These are phyloP conservation scores for Parnassius orleans DNA, from an alignment of 2,888 invertebrate genomes.

Conservation along the genomic window DNA sequence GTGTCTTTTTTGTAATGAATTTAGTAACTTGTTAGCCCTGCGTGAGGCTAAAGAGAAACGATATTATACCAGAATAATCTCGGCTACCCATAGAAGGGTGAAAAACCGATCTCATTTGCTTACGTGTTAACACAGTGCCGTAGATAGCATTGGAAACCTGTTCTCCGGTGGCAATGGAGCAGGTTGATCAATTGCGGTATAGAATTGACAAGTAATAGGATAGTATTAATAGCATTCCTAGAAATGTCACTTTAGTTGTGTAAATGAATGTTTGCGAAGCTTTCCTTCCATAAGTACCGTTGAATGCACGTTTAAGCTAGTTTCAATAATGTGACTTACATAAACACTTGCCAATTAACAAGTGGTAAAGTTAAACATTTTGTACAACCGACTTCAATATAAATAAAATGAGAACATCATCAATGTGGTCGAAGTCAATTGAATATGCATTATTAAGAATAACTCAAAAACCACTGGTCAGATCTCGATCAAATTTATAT, in stretches of 20 bases:
- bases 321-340: no score
- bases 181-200: conserved; percentile 27
- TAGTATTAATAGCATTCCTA: conserved; percentile 15
- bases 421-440: no score
- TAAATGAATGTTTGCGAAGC: neutral
- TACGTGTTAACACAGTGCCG: conserved; percentile 28
- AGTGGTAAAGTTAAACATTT: no score
- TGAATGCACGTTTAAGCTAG: neutral
- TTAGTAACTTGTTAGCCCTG: conserved; percentile 10
- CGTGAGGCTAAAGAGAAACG: conserved; percentile 24
- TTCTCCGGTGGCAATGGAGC: conserved; percentile 15
- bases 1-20: neutral
- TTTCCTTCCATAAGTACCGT: neutral
- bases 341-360: neutral
- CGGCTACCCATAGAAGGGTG: conserved; percentile 26
- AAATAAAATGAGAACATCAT: no score
- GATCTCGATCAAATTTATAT: no score
- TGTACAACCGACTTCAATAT: no score
- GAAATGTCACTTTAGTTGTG: neutral
- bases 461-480: no score
- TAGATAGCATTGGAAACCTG: conserved; percentile 24
- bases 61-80: conserved; percentile 20
- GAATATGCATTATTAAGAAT: no score
- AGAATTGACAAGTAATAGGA: conserved; percentile 21
- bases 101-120: conserved; percentile 29